Conservation (phyloP, 1,140 invertebrate species). For the Platyscapa corneri region DNA sequence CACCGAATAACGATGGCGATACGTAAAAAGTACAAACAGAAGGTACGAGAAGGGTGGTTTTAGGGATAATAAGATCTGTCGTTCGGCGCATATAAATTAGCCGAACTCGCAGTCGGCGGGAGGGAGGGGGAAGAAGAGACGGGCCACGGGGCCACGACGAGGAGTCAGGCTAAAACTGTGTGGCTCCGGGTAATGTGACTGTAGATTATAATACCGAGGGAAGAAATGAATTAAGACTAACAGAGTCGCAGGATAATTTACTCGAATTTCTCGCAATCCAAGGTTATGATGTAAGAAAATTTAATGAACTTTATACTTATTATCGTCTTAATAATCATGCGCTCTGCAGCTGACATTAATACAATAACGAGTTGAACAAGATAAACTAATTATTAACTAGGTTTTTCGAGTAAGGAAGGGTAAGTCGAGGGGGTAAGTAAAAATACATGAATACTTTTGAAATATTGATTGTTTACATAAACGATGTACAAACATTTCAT, state of each 20-base stretch:
- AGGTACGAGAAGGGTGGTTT: background rate
- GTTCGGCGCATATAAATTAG: background rate
- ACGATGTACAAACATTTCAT: background rate
- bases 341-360: no score
- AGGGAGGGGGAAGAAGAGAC: no score
- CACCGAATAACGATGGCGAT: background rate
- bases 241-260: background rate
- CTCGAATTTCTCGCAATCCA: background rate
- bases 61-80: constrained; percentile 13
- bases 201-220: background rate
- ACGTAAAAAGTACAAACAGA: background rate
- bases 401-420: background rate
- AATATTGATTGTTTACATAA: background rate
- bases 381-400: background rate
- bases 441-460: background rate
- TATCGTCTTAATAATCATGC: no score
- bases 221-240: background rate
- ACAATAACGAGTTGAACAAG: background rate
- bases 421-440: background rate
- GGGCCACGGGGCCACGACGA: no score
- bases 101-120: no score
- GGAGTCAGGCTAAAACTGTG: background rate
- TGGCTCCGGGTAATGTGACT: background rate
- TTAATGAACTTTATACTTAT: background rate
- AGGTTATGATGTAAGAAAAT: background rate